Percentiles rank a stretch among this genome's conserved stretches.
These are phyloP conservation scores for Ophonus ardosiacus DNA, from an alignment of 2,888 invertebrate species.

Conservation along the genomic window DNA sequence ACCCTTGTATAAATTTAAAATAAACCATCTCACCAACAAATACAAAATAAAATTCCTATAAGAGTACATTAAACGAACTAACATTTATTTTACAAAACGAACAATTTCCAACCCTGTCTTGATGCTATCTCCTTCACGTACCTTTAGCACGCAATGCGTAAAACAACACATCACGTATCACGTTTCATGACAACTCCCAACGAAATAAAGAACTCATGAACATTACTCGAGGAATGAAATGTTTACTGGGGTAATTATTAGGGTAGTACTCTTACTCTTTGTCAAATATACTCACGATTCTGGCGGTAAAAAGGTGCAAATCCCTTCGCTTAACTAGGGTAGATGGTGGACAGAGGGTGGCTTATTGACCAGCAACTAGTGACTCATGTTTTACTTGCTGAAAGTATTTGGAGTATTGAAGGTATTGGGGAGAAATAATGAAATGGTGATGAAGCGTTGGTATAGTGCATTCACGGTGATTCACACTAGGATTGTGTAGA, in stretches of 20 bases:
- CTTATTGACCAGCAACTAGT: neutral
- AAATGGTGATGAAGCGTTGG: neutral
- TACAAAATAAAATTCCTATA: neutral
- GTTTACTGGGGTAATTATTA: conserved; percentile 31
- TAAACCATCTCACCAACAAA: neutral
- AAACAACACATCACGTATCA: conserved; percentile 20
- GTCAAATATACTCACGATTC: conserved; percentile 24
- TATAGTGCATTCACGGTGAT: too few relatives aligned
- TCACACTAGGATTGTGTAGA: too few relatives aligned
- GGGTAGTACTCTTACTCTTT: conserved; percentile 22
- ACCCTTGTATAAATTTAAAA: too few relatives aligned
- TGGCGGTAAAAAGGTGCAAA: conserved; percentile 28
- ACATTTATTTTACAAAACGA: conserved; percentile 30
- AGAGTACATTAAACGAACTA: neutral
- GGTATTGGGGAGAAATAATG: neutral
- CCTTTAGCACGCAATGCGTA: conserved; percentile 25
- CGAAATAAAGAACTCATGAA: conserved; percentile 10
- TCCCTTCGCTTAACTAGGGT: conserved; percentile 35
- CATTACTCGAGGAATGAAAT: conserved; percentile 35
- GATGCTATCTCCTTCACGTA: conserved; percentile 18
- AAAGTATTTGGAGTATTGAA: neutral
- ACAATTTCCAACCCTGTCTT: neutral
- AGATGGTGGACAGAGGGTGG: neutral
- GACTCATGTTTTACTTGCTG: conserved; percentile 11
- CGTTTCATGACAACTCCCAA: conserved; percentile 1